phyloP scores from a whole-genome alignment of 1,140 invertebrate genomes.

The Bombus terrestris region DNA sequence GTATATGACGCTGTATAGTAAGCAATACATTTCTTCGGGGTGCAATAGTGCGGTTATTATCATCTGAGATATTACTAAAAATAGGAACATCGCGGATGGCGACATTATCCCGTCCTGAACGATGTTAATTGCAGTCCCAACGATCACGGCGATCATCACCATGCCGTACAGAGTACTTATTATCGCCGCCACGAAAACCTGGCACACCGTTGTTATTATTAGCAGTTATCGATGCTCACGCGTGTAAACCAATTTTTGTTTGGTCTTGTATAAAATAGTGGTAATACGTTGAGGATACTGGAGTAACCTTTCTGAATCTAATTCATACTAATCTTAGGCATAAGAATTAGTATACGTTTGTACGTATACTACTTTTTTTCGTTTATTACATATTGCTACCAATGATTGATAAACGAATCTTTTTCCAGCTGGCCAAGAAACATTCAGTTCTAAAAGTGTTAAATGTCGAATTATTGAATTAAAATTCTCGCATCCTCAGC shows the following conservation, averaged over 20 bases:
- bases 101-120: constrained; percentile 82
- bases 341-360: too few species aligned
- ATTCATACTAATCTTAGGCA: neutral
- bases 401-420: neutral
- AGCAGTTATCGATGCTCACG: neutral
- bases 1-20: constrained; percentile 85
- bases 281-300: neutral
- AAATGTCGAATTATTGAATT: too few species aligned
- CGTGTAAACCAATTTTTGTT: neutral
- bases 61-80: constrained; percentile 79
- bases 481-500: neutral
- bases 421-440: neutral
- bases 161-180: constrained; percentile 86
- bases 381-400: neutral
- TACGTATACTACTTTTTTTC: neutral
- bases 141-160: constrained; percentile 88
- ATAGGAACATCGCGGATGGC: constrained; percentile 84
- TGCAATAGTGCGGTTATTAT: constrained; percentile 85
- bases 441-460: too few species aligned
- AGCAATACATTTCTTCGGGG: constrained; percentile 84
- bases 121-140: constrained; percentile 84
- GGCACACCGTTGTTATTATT: constrained; percentile 26
- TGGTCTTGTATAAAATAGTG: neutral
- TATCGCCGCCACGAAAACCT: constrained; percentile 84
- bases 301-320: neutral